Conservation (phyloP, 2,113 vertebrate species). For the Pachyramphus minor region DNA sequence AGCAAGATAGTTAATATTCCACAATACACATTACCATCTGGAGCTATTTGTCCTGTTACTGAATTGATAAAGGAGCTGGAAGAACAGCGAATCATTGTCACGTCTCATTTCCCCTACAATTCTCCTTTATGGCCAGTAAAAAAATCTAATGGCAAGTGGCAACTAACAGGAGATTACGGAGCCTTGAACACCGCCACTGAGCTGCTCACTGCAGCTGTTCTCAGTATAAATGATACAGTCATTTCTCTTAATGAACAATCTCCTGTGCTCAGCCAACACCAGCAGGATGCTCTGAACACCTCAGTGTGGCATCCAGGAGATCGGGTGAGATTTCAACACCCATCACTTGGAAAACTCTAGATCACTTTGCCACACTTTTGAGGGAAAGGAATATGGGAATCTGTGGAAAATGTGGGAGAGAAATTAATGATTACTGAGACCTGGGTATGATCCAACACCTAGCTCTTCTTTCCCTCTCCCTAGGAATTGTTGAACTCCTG, state of each 20-base stretch:
- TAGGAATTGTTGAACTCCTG: neutral
- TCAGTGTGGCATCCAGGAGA: neutral
- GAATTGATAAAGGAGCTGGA: conserved; percentile 15
- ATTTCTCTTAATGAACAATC: neutral
- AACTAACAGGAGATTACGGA: neutral
- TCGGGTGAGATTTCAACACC: neutral
- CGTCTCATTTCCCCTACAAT: neutral
- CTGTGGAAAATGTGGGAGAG: neutral
- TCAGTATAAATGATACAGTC: neutral
- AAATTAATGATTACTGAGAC: neutral
- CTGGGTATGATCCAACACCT: neutral
- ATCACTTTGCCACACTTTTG: neutral
- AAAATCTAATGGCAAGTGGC: neutral
- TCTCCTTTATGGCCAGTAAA: conserved; percentile 14
- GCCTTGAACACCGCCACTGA: neutral
- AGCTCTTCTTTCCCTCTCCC: neutral
- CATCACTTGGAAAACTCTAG: neutral
- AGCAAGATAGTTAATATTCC: conserved; percentile 20
- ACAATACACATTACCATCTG: neutral
- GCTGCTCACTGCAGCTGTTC: neutral
- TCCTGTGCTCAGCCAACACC: neutral
- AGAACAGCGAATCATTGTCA: neutral
- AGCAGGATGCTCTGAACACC: neutral
- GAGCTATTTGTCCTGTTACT: conserved; percentile 1
- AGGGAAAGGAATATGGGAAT: neutral